Evolutionary conservation across 1,140 invertebrate genomes (phyloP).

Genomic region (Paracyclopina nana): DNA sequence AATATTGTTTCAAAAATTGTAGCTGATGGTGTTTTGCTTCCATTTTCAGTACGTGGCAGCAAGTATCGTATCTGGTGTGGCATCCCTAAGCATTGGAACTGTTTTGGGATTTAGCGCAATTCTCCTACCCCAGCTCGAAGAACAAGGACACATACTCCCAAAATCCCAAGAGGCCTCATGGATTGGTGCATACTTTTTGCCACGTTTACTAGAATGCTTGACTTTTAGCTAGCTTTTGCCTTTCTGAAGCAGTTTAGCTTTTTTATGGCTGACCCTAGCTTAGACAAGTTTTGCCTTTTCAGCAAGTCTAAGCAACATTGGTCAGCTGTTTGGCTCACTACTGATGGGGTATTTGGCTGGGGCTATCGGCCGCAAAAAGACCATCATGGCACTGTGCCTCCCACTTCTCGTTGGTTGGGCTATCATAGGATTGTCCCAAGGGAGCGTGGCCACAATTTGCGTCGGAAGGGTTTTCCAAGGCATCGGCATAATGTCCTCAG

Average conservation of each 20-base stretch:
- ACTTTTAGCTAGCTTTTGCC: no score
- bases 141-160: background rate
- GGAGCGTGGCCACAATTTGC: conserved; percentile 1
- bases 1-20: no score
- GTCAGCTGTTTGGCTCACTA: background rate
- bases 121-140: conserved; percentile 7
- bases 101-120: conserved; percentile 12
- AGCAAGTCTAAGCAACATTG: conserved; percentile 1
- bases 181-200: no score
- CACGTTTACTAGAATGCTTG: no score
- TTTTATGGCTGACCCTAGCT: no score
- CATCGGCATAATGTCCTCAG: conserved; percentile 12
- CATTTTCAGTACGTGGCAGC: background rate
- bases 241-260: no score
- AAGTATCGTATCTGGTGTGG: background rate
- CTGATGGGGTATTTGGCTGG: background rate
- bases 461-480: conserved; percentile 6
- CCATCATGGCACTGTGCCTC: background rate
- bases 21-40: no score
- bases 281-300: no score
- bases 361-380: background rate
- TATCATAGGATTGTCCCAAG: background rate
- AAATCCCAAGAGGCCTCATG: background rate
- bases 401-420: background rate
- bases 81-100: conserved; percentile 2